Evolutionary conservation across 2,113 vertebrate species (phyloP), one percentile per base, ranked within the genome.

Genomic region (Vicugna pacos): DNA sequence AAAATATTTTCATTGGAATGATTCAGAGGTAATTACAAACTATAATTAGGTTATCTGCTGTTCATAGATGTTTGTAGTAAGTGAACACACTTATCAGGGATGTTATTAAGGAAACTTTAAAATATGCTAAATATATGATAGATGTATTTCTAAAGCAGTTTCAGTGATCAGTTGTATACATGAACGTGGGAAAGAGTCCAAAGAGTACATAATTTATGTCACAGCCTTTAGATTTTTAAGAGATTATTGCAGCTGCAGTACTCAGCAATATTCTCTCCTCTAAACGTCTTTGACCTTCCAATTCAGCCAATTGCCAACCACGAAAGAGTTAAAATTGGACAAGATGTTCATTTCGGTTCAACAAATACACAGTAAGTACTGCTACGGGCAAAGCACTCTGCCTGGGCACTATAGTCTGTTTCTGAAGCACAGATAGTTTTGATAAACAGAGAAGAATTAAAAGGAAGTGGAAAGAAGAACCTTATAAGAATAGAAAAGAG

Each of bases 61-160:
- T 82, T 93, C 46, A 48, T 56, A 87, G 70, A 28, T 89, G 35
- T 88, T 92, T 83, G 11, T 75, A 77, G 76, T 93, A 95, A 93
- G 72, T 86, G 95, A 89, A 94, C 48, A 93, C 19, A 93, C 89
- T 96, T 95, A 96, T 81, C 75, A 93, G 85, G 64, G 30, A 84
- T 80, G 52, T 92, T 95, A 87, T 81, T 91, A 95, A 95, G 52
- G 52, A 90, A 93, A 54, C 60, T 92, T 97, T 95, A 62, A 81
- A 94, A 83, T 76, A 95, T 67, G 64, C 82, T 94, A 64, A 94
- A 93, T 94, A 94, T 94, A 97, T 96, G 38, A 92, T 72, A 42
- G 35, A 60, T 58, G 50, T 58, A 58, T 86, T 92, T 90, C 64
- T 93, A 86, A 92, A 91, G 88, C 62, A 65, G 16, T 95, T 87